These are phyloP conservation scores for Xanthorhoe designata DNA, from an alignment of 2,888 invertebrate genomes.

Conservation along the genomic window DNA sequence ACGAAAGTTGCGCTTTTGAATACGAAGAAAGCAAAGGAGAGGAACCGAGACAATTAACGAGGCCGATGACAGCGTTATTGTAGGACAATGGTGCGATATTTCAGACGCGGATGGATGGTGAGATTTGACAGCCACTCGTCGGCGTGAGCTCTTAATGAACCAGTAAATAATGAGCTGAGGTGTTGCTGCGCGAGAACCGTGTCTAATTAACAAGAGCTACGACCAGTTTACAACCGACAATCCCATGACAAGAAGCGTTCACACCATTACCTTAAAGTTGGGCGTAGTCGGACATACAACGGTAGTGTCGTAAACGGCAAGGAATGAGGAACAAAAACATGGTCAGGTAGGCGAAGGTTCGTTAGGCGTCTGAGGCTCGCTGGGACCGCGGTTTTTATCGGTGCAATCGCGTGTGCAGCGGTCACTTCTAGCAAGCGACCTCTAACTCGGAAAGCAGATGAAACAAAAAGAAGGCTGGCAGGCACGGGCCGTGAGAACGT, in stretches of 20 bases:
- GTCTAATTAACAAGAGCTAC: slow-evolving; percentile 77
- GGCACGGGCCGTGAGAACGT: slow-evolving; percentile 85
- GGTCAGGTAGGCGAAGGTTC: slow-evolving; percentile 65
- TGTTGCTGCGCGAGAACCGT: slow-evolving; percentile 75
- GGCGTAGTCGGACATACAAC: slow-evolving; percentile 54
- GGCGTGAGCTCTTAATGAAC: slow-evolving; percentile 83
- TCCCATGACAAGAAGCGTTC: slow-evolving; percentile 56
- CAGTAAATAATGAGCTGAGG: slow-evolving; percentile 83
- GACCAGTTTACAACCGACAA: slow-evolving; percentile 60
- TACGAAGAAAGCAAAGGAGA: slow-evolving; percentile 63
- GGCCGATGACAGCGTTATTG: slow-evolving; percentile 79
- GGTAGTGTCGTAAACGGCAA: slow-evolving; percentile 55
- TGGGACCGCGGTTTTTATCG: slow-evolving; percentile 74
- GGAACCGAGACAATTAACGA: slow-evolving; percentile 77
- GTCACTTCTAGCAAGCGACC: slow-evolving; percentile 79
- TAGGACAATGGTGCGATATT: slow-evolving; percentile 80
- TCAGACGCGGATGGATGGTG: slow-evolving; percentile 69
- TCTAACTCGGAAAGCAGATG: slow-evolving; percentile 81
- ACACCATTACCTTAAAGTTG: slow-evolving; percentile 56
- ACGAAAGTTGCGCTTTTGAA: slow-evolving; percentile 62
- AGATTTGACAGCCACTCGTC: slow-evolving; percentile 79
- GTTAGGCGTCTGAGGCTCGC: slow-evolving; percentile 62
- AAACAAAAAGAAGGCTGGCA: slow-evolving; percentile 79
- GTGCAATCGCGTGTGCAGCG: slow-evolving; percentile 74
- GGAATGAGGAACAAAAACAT: slow-evolving; percentile 57